These are phyloP conservation scores for Epistrophe eligans DNA, from an alignment of 2,888 invertebrate species.

Conservation along the genomic window DNA sequence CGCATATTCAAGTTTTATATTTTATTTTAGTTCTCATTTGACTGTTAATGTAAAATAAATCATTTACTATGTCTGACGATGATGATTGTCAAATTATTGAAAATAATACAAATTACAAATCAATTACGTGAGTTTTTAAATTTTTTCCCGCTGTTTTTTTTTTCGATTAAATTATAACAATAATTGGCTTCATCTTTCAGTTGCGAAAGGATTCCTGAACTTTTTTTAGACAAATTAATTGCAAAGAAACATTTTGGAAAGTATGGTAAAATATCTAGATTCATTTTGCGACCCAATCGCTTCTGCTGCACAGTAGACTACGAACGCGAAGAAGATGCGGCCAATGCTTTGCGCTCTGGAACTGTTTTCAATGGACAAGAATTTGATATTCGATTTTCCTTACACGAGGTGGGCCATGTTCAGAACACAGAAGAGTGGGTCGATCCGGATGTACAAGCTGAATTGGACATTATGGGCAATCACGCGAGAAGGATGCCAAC, in stretches of 20 bases:
- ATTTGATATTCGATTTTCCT: slow-evolving; percentile 86
- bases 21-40: slow-evolving; percentile 14
- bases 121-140: slow-evolving; percentile 78
- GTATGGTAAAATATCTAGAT: slow-evolving; percentile 89
- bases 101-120: slow-evolving; percentile 79
- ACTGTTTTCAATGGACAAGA: slow-evolving; percentile 87
- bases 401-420: slow-evolving; percentile 83
- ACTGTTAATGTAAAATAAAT: slow-evolving; percentile 36
- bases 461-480: slow-evolving; percentile 88
- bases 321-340: slow-evolving; percentile 86
- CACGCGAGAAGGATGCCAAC: slow-evolving; percentile 68
- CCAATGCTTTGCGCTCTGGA: slow-evolving; percentile 86
- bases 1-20: neutral
- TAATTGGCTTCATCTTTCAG: slow-evolving; percentile 80
- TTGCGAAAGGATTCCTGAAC: slow-evolving; percentile 88
- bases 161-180: neutral
- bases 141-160: neutral
- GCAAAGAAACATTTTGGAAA: slow-evolving; percentile 88
- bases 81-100: slow-evolving; percentile 68
- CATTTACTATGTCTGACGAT: slow-evolving; percentile 63
- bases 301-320: slow-evolving; percentile 89
- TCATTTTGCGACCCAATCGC: slow-evolving; percentile 87
- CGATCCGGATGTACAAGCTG: slow-evolving; percentile 88
- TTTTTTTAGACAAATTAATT: slow-evolving; percentile 86
- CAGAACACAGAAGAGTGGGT: slow-evolving; percentile 83